Evolutionary conservation across 2,113 vertebrate species (phyloP).

Genomic region (Delphinapterus leucas): DNA sequence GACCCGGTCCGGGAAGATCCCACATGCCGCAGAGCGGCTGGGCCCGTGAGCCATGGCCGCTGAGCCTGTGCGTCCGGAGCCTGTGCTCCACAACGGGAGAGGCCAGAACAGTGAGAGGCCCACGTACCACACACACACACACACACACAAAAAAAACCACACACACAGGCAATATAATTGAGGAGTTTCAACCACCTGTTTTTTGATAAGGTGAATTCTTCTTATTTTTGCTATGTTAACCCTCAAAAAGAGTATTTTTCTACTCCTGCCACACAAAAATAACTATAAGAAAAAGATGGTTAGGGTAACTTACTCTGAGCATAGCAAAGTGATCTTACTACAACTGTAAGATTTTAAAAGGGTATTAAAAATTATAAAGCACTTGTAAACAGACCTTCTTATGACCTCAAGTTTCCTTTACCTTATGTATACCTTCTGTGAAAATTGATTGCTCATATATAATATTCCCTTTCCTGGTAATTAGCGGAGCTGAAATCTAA

Average conservation of each 20-base stretch:
- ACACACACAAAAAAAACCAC: background rate
- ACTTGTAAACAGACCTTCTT: background rate
- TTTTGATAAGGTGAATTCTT: background rate
- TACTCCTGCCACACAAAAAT: background rate
- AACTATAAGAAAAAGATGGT: background rate
- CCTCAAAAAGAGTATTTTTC: background rate
- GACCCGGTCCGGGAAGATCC: too few relatives aligned
- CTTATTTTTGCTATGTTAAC: background rate
- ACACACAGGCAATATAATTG: background rate
- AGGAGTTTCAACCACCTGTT: background rate
- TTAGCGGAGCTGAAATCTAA: constrained; percentile 2
- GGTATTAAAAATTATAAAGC: background rate
- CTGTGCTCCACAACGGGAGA: too few relatives aligned
- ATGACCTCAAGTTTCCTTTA: background rate
- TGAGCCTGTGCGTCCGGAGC: too few relatives aligned
- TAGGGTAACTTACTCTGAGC: background rate
- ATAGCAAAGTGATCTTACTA: background rate
- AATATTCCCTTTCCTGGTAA: constrained; percentile 42
- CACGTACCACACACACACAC: background rate
- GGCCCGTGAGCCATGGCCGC: too few relatives aligned
- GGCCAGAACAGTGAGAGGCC: too few relatives aligned
- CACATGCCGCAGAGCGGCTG: too few relatives aligned
- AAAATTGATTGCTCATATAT: background rate
- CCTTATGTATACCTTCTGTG: background rate
- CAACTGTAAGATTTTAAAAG: background rate